Conservation (phyloP, 1,140 invertebrate genomes). For the Pissodes strobi region DNA sequence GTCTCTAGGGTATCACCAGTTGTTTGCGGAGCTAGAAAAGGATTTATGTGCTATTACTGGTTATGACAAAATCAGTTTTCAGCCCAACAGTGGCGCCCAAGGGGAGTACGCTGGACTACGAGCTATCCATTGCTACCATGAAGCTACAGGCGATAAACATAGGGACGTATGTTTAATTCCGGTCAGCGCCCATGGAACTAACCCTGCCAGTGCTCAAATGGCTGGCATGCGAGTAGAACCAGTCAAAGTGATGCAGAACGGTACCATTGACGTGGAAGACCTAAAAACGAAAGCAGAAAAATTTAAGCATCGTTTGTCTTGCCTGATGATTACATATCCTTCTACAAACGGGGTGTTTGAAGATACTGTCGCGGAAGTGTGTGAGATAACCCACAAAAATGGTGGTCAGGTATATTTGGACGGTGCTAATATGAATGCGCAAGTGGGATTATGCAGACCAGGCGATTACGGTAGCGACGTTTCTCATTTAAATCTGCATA, state of each 20-base stretch:
- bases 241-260: conserved; percentile 81
- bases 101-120: conserved; percentile 97
- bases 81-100: conserved; percentile 98
- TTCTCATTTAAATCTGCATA: conserved; percentile 94
- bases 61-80: conserved; percentile 96
- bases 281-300: conserved; percentile 84
- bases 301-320: conserved; percentile 83
- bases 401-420: conserved; percentile 98
- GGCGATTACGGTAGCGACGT: conserved; percentile 99
- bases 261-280: conserved; percentile 90
- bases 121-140: conserved; percentile 93
- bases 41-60: conserved; percentile 97
- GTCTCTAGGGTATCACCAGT: conserved; percentile 84
- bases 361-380: conserved; percentile 91
- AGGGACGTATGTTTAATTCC: conserved; percentile 97
- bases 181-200: conserved; percentile 97
- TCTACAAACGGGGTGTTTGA: conserved; percentile 99
- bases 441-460: conserved; percentile 95
- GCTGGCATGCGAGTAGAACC: conserved; percentile 82
- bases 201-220: conserved; percentile 98
- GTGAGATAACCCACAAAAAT: conserved; percentile 85
- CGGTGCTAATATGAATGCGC: conserved; percentile 99
- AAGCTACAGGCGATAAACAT: conserved; percentile 79
- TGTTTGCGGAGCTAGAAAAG: conserved; percentile 89
- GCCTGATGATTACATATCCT: conserved; percentile 98